Evolutionary conservation across 2,888 invertebrate species (phyloP).

Genomic region (Megalurothrips usitatus): DNA sequence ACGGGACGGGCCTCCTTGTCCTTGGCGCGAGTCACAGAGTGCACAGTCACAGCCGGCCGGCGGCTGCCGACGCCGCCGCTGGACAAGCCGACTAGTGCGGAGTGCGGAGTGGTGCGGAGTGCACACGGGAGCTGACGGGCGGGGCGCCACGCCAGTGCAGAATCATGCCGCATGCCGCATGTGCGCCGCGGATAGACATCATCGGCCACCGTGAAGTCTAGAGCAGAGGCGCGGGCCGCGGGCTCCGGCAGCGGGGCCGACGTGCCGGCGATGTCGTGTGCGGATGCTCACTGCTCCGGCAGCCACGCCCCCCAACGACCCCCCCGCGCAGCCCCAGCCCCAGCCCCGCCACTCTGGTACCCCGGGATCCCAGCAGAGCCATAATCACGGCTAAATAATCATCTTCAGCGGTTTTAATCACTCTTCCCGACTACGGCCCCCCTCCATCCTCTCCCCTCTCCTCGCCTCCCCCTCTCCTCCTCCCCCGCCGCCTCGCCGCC

Average conservation of each 20-base stretch:
- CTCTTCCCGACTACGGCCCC: neutral
- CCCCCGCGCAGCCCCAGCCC: neutral
- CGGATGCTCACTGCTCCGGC: no score
- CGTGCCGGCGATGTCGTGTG: no score
- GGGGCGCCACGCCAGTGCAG: no score
- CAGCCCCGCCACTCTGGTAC: neutral
- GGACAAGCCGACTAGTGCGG: no score
- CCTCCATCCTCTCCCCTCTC: neutral
- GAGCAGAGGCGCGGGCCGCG: no score
- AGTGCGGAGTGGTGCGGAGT: no score
- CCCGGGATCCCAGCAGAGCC: neutral
- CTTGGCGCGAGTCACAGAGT: neutral
- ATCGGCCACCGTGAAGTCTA: no score
- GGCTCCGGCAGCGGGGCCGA: no score
- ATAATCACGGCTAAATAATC: slow-evolving; percentile 23
- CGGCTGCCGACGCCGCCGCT: neutral
- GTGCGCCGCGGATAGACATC: no score
- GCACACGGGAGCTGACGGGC: no score
- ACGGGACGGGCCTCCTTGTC: neutral
- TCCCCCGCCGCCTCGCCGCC: neutral
- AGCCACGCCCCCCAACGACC: neutral
- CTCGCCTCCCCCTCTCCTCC: neutral
- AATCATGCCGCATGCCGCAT: no score
- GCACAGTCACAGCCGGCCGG: neutral
- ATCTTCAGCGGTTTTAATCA: slow-evolving; percentile 26